Conservation (phyloP, 35 echinoderm and acorn worm genomes). For the Hemicentrotus pulcherrimus region DNA sequence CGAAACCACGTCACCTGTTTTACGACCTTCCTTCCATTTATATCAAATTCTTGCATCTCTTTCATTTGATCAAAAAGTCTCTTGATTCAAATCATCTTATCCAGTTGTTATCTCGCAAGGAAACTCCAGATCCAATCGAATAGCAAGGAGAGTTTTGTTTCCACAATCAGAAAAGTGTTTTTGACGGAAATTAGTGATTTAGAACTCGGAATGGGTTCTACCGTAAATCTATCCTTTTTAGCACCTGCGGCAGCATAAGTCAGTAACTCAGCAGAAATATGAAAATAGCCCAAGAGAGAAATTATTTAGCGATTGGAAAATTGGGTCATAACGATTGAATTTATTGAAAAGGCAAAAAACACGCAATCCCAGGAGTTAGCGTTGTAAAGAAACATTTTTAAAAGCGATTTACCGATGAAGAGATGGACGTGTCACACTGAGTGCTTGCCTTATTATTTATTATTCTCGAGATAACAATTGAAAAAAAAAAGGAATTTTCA, state of each 20-base stretch:
- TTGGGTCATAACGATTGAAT: neutral
- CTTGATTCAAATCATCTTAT: neutral
- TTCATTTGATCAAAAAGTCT: neutral
- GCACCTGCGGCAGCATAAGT: neutral
- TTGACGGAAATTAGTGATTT: neutral
- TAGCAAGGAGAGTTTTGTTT: neutral
- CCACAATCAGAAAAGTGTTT: neutral
- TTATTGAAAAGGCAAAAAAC: neutral
- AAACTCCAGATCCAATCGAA: neutral
- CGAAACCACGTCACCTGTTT: neutral
- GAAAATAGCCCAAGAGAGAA: neutral
- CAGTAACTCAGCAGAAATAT: neutral
- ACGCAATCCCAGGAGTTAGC: neutral
- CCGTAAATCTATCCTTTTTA: neutral
- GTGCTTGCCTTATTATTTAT: neutral
- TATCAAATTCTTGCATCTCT: neutral
- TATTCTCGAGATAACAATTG: neutral
- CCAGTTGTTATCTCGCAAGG: neutral
- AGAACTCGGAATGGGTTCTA: neutral
- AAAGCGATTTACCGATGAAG: neutral
- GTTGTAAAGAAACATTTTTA: neutral
- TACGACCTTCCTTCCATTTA: neutral
- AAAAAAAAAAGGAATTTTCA: neutral
- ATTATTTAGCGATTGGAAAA: neutral
- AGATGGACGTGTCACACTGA: neutral